phyloP scores from a whole-genome alignment of 2,888 invertebrate genomes.

The Trissoscelio sp. region DNA sequence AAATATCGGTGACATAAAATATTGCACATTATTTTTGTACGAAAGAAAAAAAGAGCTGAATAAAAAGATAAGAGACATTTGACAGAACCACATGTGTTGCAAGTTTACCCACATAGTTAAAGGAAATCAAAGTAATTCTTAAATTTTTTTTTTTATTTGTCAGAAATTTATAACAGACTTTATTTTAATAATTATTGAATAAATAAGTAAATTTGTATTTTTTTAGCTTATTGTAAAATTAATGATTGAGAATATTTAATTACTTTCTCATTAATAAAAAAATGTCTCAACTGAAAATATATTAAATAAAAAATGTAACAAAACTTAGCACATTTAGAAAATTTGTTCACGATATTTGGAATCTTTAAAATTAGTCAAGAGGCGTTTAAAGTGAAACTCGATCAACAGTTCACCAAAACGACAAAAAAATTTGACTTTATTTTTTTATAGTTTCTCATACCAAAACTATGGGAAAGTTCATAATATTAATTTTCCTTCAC shows the following conservation, averaged over 20 bases:
- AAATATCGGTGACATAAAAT: constrained; percentile 17
- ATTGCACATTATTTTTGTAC: constrained; percentile 23
- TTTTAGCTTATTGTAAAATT: too few species aligned
- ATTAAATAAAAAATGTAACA: too few species aligned
- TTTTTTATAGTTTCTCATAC: constrained; percentile 40
- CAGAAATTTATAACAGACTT: too few species aligned
- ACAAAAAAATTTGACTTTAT: too few species aligned
- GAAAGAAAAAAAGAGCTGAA: constrained; percentile 12
- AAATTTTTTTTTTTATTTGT: too few species aligned
- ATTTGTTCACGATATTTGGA: constrained; percentile 30
- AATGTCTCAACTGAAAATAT: too few species aligned
- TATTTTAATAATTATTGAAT: too few species aligned
- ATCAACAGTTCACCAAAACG: too few species aligned
- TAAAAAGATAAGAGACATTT: constrained; percentile 33
- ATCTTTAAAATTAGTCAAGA: constrained; percentile 26
- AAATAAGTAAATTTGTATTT: too few species aligned
- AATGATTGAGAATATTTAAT: too few species aligned
- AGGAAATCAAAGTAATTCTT: constrained; percentile 38
- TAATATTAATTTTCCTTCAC: constrained; percentile 11
- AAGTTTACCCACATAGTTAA: constrained; percentile 27
- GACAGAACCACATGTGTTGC: constrained; percentile 46
- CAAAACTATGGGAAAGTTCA: constrained; percentile 26
- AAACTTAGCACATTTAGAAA: too few species aligned
- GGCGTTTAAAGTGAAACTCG: constrained; percentile 12
- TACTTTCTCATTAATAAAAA: too few species aligned